Conservation (phyloP, 2,888 invertebrate genomes). For the Exephanes ischioxanthus region DNA sequence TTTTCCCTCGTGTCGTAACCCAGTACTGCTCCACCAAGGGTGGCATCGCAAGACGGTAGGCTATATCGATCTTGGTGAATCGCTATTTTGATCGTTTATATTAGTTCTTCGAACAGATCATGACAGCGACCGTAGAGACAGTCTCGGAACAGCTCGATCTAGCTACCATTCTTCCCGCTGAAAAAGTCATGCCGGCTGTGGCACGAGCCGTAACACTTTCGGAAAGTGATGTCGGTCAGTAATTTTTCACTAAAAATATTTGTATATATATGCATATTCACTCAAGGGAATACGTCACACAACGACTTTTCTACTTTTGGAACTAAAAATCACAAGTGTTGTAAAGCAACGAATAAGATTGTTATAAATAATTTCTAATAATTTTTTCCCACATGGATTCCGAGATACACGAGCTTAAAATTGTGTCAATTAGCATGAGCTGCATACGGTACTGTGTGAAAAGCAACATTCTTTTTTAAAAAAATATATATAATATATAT, state of each 20-base stretch:
- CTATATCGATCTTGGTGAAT: constrained; percentile 77
- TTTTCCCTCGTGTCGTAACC: constrained; percentile 70
- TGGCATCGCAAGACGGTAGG: constrained; percentile 78
- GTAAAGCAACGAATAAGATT: too few relatives aligned
- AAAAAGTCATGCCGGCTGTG: constrained; percentile 90
- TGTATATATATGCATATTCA: neutral
- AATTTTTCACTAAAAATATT: neutral
- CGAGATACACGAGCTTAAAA: too few relatives aligned
- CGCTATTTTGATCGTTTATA: constrained; percentile 83
- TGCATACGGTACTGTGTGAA: too few relatives aligned
- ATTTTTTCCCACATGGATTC: too few relatives aligned
- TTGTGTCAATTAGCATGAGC: too few relatives aligned
- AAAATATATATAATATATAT: too few relatives aligned
- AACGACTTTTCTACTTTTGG: too few relatives aligned
- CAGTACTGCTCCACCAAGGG: constrained; percentile 46
- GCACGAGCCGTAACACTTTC: constrained; percentile 95
- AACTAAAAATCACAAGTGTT: too few relatives aligned
- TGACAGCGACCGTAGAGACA: constrained; percentile 98
- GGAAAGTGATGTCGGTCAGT: constrained; percentile 94
- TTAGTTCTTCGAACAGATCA: constrained; percentile 89
- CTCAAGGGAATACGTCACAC: too few relatives aligned
- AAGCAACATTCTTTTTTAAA: too few relatives aligned
- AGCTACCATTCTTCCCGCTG: constrained; percentile 93
- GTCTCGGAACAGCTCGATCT: constrained; percentile 96
- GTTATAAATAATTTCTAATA: too few relatives aligned